Evolutionary conservation across 2,888 invertebrate species (phyloP).

Genomic region (Crioceris asparagi): DNA sequence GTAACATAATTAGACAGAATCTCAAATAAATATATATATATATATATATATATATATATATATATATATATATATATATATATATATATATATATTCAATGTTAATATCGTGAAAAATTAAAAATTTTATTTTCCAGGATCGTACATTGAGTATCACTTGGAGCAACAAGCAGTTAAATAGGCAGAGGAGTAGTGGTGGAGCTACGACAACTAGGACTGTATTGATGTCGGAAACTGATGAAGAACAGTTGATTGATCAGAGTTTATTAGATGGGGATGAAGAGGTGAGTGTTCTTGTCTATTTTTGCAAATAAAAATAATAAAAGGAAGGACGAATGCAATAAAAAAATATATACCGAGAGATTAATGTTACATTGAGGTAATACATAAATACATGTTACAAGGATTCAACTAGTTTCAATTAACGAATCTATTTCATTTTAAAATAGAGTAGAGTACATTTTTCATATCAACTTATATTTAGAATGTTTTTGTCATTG

Average conservation of each 20-base stretch:
- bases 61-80: too few relatives aligned
- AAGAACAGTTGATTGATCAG: constrained; percentile 37
- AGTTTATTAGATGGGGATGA: constrained; percentile 36
- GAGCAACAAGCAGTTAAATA: constrained; percentile 31
- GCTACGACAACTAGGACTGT: constrained; percentile 25
- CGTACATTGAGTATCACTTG: constrained; percentile 38
- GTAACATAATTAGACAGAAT: constrained; percentile 37
- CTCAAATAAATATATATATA: constrained; percentile 33
- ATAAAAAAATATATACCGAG: too few relatives aligned
- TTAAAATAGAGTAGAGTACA: too few relatives aligned
- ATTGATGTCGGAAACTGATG: constrained; percentile 35
- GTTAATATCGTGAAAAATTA: constrained; percentile 37
- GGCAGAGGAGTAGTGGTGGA: constrained; percentile 26
- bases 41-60: too few relatives aligned
- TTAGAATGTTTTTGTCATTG: too few relatives aligned
- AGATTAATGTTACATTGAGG: too few relatives aligned
- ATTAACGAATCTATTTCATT: too few relatives aligned
- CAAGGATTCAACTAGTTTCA: too few relatives aligned
- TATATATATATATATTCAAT: neutral
- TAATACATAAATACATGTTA: too few relatives aligned
- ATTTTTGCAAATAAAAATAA: neutral
- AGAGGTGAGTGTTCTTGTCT: constrained; percentile 28
- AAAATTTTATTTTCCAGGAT: constrained; percentile 25
- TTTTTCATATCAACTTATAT: too few relatives aligned
- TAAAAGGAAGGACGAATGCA: too few relatives aligned